A percentile compares a stretch with the other conserved stretches of the same genome.
Evolutionary conservation across 2,113 vertebrate genomes (phyloP).

Genomic region (Megaptera novaeangliae): DNA sequence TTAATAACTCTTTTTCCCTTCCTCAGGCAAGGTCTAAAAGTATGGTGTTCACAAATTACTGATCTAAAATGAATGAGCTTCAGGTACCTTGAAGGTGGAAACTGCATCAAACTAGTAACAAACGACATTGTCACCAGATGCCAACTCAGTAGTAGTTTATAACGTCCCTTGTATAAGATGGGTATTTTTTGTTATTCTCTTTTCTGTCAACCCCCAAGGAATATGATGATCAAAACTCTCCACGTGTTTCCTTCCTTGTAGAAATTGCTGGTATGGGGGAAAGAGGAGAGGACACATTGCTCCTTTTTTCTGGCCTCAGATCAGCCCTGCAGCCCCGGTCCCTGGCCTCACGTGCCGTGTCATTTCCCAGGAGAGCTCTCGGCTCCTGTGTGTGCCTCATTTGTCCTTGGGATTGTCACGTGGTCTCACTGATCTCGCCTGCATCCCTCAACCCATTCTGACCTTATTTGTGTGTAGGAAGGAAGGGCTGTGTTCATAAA

Average conservation of each 20-base stretch:
- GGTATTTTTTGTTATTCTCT: not conserved
- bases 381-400: not conserved
- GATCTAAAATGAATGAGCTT: not conserved
- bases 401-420: fast-evolving
- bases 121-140: not conserved
- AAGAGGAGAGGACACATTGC: not conserved
- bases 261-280: not conserved
- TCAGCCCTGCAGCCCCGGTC: not conserved
- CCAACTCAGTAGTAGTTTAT: not conserved
- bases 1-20: not conserved
- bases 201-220: not conserved
- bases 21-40: not conserved
- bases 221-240: not conserved
- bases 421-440: not conserved
- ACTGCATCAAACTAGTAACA: not conserved
- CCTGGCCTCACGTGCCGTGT: fast-evolving
- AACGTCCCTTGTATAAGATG: not conserved
- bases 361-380: not conserved
- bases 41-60: not conserved
- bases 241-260: not conserved
- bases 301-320: not conserved
- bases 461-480: not conserved
- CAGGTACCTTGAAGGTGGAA: not conserved
- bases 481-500: not conserved
- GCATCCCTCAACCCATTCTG: not conserved